Evolutionary conservation across 2,113 vertebrate species (phyloP), one percentile per base, ranked within the genome.

Genomic region (Chloropsis cyanopogon): DNA sequence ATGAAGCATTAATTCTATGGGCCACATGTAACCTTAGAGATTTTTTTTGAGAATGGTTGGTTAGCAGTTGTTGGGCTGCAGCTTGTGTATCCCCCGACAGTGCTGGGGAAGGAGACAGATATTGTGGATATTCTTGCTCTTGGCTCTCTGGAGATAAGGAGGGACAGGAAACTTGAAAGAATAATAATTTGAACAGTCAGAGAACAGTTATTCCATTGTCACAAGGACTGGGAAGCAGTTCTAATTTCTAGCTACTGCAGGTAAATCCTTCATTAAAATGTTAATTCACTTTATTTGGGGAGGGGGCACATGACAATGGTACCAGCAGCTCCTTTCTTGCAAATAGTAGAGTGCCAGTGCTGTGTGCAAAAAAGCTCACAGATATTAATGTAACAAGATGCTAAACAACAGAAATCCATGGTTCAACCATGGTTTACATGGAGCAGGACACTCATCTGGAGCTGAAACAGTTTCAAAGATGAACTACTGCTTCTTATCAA

Each of bases 1-100:
- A 95, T 87, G 84, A 94, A 90, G 86, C 92, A 94, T 92, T 97
- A 82, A 72, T 93, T 91, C 86, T 83, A 92, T 53, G 71, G 86
- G 69, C 61, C 96, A 90, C 56, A 82, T 86, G 82, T 92, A 82
- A 64, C 78, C 0, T 3, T 66, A 54, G 12, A 72, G 28, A n/a
- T 37, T 41, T 70, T 65, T 93, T 91, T 84, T 78, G 56, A 88
- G 73, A 59, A 68, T 60, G 85, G 47, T 22, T 88, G 59, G 57
- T 89, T 80, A 78, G 70, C 12, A 5, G 70, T 82, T 37, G 28
- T 54, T 75, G 52, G 80, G 87, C 39, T 75, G 57, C 44, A 88
- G 77, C 68, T 11, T 70, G n/a, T 14, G 47, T 71, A 23, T 53
- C 29, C 49, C 57, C 56, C 68, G 80, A 60, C 57, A 53, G 50